These are phyloP conservation scores for Oeneis ivallda DNA, from an alignment of 2,888 invertebrate genomes.

Conservation along the genomic window DNA sequence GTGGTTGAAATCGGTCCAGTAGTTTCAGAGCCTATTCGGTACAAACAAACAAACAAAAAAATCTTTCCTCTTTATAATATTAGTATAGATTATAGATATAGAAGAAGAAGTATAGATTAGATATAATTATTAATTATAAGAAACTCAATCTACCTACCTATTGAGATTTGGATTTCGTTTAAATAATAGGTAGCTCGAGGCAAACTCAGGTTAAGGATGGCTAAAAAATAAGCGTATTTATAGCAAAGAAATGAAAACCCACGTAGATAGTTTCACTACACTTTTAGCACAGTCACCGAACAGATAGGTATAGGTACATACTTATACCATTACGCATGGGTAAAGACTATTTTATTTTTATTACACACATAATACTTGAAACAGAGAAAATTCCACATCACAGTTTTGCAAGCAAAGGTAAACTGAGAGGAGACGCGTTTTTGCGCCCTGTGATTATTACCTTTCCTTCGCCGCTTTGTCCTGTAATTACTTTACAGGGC, in stretches of 20 bases:
- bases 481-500: constrained; percentile 69
- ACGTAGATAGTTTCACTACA: not conserved
- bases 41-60: no score
- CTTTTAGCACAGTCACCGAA: not conserved
- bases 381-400: constrained; percentile 39
- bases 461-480: constrained; percentile 63
- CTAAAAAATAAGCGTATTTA: no score
- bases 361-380: constrained; percentile 17
- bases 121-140: no score
- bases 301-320: not conserved
- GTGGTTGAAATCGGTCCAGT: no score
- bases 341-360: constrained; percentile 11
- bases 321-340: not conserved
- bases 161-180: no score
- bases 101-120: no score
- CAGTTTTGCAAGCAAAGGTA: constrained; percentile 53
- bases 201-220: no score
- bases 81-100: no score
- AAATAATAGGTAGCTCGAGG: no score
- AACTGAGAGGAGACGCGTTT: constrained; percentile 59
- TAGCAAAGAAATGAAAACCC: not conserved
- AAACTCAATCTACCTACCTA: no score
- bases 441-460: constrained; percentile 66
- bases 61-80: no score
- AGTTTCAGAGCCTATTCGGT: no score